A percentile compares a stretch with the other conserved stretches of the same genome.
Conservation (phyloP, 1,140 invertebrate species). For the Wasmannia auropunctata region DNA sequence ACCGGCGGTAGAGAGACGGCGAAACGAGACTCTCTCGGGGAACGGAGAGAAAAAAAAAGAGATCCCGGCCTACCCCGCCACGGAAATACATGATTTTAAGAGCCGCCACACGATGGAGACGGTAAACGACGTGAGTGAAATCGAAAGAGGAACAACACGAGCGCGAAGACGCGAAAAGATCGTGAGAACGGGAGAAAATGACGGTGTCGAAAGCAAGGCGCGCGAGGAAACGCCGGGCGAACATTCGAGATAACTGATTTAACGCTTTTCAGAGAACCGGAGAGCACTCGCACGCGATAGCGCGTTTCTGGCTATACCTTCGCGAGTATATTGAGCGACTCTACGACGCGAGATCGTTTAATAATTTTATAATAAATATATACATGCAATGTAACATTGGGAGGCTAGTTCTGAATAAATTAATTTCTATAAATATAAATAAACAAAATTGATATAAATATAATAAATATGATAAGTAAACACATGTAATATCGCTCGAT, state of each 20-base stretch:
- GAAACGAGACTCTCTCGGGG: constrained; percentile 60
- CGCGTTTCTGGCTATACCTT: neutral
- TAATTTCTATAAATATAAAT: neutral
- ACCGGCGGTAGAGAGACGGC: constrained; percentile 54
- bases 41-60: constrained; percentile 52
- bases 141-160: constrained; percentile 43
- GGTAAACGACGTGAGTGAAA: constrained; percentile 62
- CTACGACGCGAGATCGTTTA: no score
- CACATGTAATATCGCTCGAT: neutral
- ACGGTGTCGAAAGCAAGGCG: constrained; percentile 33
- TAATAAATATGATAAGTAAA: neutral
- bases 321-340: neutral
- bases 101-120: constrained; percentile 66
- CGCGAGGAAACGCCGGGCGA: constrained; percentile 1
- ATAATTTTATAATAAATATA: no score
- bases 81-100: constrained; percentile 69
- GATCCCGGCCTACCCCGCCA: constrained; percentile 32
- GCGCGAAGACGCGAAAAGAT: constrained; percentile 47
- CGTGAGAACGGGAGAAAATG: constrained; percentile 61
- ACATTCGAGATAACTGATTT: constrained; percentile 43
- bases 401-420: neutral
- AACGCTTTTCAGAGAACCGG: constrained; percentile 13
- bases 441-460: neutral
- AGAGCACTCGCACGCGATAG: constrained; percentile 26
- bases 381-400: neutral